A percentile compares a stretch with the other conserved stretches of the same genome.
Conservation (phyloP, 2,797 vertebrate genomes). For the Fistularia tabacaria region DNA sequence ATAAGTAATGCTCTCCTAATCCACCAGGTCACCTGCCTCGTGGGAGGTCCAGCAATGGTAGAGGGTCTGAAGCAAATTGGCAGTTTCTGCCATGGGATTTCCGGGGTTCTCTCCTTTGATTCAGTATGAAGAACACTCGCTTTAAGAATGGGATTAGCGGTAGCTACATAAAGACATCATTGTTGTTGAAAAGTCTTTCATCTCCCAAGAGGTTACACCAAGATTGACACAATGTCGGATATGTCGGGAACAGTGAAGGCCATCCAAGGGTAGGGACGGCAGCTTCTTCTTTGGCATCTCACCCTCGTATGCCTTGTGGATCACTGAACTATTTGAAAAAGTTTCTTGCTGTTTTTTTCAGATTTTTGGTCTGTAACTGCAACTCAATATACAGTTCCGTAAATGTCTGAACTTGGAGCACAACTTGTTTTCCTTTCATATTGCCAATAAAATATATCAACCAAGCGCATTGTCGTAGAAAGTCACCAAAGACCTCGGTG, state of each 20-base stretch:
- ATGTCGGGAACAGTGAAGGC: slow-evolving; percentile 2
- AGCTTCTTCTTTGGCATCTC: no score
- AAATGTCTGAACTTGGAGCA: no score
- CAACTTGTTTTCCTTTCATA: no score
- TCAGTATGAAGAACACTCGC: slow-evolving; percentile 20
- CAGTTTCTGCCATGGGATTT: slow-evolving; percentile 25
- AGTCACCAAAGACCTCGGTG: no score
- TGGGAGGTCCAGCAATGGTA: slow-evolving; percentile 17
- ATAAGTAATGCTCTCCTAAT: slow-evolving; percentile 36
- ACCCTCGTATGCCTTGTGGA: background rate
- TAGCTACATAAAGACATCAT: slow-evolving; percentile 38
- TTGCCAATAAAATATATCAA: no score
- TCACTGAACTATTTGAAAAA: background rate
- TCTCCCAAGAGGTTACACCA: slow-evolving; percentile 27
- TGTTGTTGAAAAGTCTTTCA: slow-evolving; percentile 32
- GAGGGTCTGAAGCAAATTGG: slow-evolving; percentile 29
- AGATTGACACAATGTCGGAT: slow-evolving; percentile 26
- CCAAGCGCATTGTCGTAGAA: no score
- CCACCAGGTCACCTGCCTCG: slow-evolving; percentile 17
- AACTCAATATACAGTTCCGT: no score
- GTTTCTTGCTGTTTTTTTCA: background rate
- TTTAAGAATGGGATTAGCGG: slow-evolving; percentile 46
- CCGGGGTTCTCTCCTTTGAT: slow-evolving; percentile 33
- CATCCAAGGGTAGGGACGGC: background rate
- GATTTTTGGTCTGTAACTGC: no score